phyloP scores from a whole-genome alignment of 2,888 invertebrate genomes.

The Trissoscelio sp. region DNA sequence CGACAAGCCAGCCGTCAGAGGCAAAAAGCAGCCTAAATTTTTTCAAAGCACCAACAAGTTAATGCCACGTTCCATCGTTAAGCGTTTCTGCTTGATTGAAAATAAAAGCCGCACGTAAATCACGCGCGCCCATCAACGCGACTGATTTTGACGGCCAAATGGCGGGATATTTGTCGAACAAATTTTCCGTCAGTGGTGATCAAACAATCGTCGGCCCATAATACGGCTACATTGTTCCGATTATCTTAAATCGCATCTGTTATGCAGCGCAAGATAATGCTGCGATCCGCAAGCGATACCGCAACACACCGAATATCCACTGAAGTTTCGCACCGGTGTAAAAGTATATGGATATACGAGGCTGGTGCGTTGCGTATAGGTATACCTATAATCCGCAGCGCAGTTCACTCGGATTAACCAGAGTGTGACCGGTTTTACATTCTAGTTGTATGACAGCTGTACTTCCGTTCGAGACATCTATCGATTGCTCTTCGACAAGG shows the following conservation, averaged over 20 bases:
- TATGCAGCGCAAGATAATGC: conserved; percentile 60
- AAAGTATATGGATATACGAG: conserved; percentile 27
- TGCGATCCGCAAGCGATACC: conserved; percentile 62
- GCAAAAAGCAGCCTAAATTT: conserved; percentile 9
- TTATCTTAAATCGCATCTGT: conserved; percentile 63
- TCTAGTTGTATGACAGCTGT: conserved; percentile 65
- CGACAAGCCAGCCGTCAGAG: neutral
- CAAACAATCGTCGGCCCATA: conserved; percentile 60
- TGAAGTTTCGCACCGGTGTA: conserved; percentile 52
- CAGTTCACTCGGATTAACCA: conserved; percentile 63
- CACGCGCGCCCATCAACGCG: neutral
- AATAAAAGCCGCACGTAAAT: neutral
- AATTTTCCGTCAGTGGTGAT: conserved; percentile 59
- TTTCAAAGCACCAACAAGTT: neutral
- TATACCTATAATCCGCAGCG: conserved; percentile 54
- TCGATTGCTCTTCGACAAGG: conserved; percentile 63
- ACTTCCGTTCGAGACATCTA: conserved; percentile 61
- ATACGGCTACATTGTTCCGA: conserved; percentile 65
- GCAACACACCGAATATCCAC: conserved; percentile 64
- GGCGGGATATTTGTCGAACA: conserved; percentile 54
- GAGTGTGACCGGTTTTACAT: conserved; percentile 71
- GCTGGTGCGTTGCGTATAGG: conserved; percentile 25
- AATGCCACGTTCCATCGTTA: neutral
- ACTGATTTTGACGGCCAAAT: conserved; percentile 36
- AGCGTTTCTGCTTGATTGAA: neutral